These are phyloP conservation scores for Isichthys henryi DNA, from an alignment of 2,113 vertebrate species.

Conservation along the genomic window DNA sequence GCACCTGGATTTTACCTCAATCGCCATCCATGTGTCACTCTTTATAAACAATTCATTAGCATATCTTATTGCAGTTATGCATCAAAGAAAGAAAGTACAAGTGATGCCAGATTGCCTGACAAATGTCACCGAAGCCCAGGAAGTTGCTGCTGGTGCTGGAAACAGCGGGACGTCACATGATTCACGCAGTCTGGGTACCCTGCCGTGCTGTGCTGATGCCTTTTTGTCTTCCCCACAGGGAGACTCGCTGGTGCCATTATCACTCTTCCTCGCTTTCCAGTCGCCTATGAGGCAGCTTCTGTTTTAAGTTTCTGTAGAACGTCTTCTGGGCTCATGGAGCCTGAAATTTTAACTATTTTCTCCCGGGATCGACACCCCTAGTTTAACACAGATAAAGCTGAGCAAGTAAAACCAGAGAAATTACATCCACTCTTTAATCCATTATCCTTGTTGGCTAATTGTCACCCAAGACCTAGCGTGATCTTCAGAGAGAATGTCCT, in stretches of 20 bases:
- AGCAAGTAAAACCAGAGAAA: neutral
- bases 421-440: neutral
- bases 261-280: neutral
- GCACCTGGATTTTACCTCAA: neutral
- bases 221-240: neutral
- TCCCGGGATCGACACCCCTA: slow-evolving; percentile 86
- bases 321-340: slow-evolving; percentile 65
- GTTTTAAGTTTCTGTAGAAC: slow-evolving; percentile 71
- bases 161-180: neutral
- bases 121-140: neutral
- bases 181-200: neutral
- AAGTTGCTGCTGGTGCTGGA: neutral
- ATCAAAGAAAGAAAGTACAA: neutral
- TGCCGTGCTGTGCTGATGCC: neutral
- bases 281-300: slow-evolving; percentile 51
- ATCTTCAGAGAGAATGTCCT: neutral
- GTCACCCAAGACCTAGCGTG: neutral
- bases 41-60: neutral
- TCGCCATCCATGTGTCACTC: neutral
- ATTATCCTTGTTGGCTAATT: neutral
- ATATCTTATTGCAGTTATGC: neutral
- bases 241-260: neutral
- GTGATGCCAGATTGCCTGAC: neutral
- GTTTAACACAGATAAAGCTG: slow-evolving; percentile 1
- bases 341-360: slow-evolving; percentile 76